phyloP scores from a whole-genome alignment of 2,113 vertebrate species.

The Gadus chalcogrammus region DNA sequence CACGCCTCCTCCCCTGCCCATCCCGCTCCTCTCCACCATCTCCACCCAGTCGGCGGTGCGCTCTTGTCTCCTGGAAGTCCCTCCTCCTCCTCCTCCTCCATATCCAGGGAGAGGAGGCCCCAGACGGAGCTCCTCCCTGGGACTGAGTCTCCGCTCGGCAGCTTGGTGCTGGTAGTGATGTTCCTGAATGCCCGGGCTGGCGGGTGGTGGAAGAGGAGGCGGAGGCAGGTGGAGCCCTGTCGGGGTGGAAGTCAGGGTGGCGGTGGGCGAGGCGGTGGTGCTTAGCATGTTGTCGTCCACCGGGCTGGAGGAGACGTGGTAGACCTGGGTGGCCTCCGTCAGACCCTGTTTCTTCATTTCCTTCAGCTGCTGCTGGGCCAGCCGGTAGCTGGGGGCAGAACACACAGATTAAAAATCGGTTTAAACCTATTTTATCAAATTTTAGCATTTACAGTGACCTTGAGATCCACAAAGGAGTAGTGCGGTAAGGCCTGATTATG shows the following conservation, averaged over 20 bases:
- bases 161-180: conserved; percentile 74
- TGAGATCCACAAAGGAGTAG: too few species aligned
- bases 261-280: conserved; percentile 62
- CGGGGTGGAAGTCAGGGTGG: conserved; percentile 56
- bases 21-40: conserved; percentile 70
- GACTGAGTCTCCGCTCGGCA: conserved; percentile 52
- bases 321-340: conserved; percentile 88
- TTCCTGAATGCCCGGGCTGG: conserved; percentile 62
- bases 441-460: background rate
- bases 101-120: conserved; percentile 62
- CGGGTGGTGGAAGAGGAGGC: conserved; percentile 39
- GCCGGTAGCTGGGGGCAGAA: conserved; percentile 72
- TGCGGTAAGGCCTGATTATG: too few species aligned
- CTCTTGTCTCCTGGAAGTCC: conserved; percentile 67
- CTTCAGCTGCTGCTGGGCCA: conserved; percentile 95
- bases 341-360: conserved; percentile 96
- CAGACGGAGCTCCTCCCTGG: conserved; percentile 67
- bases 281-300: conserved; percentile 82
- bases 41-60: conserved; percentile 80
- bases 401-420: background rate
- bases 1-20: conserved; percentile 28
- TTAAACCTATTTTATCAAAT: background rate
- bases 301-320: conserved; percentile 92
- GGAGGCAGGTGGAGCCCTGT: conserved; percentile 39
- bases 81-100: conserved; percentile 36